Evolutionary conservation across 2,888 invertebrate genomes (phyloP).

Genomic region (Pachydiplax longipennis): DNA sequence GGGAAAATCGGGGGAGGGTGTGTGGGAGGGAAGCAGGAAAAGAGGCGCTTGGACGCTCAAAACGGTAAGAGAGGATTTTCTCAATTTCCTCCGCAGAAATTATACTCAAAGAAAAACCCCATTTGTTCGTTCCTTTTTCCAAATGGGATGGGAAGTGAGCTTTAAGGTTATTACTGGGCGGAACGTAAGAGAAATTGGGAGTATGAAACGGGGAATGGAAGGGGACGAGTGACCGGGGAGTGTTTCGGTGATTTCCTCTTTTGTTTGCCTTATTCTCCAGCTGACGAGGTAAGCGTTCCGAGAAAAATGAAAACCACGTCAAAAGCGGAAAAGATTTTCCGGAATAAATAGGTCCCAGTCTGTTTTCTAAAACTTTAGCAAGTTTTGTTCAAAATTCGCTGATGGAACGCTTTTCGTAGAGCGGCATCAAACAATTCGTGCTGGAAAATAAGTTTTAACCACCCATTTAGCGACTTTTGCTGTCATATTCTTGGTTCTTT

Average conservation of each 20-base stretch:
- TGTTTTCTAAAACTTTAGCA: too few species aligned
- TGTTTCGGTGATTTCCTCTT: conserved; percentile 1
- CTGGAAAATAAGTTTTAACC: too few species aligned
- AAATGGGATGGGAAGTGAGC: not conserved
- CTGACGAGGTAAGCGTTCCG: not conserved
- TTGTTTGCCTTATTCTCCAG: not conserved
- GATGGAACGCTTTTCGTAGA: too few species aligned
- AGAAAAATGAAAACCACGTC: not conserved
- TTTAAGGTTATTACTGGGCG: not conserved
- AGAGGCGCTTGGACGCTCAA: not conserved
- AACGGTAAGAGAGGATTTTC: conserved; percentile 13
- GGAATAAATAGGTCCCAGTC: too few species aligned
- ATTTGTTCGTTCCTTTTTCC: conserved; percentile 4
- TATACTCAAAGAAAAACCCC: conserved; percentile 31
- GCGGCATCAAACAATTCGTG: too few species aligned
- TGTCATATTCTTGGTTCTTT: too few species aligned
- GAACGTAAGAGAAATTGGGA: not conserved
- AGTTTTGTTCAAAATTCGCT: too few species aligned
- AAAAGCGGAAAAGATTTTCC: too few species aligned
- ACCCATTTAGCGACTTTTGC: too few species aligned
- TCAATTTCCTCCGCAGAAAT: conserved; percentile 45
- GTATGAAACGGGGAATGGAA: not conserved
- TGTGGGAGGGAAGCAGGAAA: not conserved
- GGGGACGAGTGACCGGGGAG: not conserved
- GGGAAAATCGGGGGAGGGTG: not conserved